A percentile compares a stretch with the other conserved stretches of the same genome.
Evolutionary conservation across 2,797 vertebrate species (phyloP).

Genomic region (Pseudomugil gertrudae): DNA sequence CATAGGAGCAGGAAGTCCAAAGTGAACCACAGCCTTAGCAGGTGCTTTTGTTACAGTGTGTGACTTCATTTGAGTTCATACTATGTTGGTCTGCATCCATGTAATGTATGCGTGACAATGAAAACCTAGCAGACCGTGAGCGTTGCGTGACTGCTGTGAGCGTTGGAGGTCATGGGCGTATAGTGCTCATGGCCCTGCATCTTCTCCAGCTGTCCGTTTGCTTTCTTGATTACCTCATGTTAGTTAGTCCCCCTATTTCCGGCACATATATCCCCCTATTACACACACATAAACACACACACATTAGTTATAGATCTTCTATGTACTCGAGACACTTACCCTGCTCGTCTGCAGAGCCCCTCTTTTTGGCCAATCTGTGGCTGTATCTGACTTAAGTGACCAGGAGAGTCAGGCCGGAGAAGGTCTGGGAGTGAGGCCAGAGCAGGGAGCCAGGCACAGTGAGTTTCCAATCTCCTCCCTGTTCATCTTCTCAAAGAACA

Average conservation of each 20-base stretch:
- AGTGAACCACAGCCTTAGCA: conserved; percentile 23
- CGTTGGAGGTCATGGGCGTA: conserved; percentile 57
- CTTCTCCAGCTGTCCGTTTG: conserved; percentile 68
- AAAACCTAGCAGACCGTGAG: conserved; percentile 23
- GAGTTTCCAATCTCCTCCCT: conserved; percentile 74
- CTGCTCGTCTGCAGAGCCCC: conserved; percentile 10
- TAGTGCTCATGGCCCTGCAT: conserved; percentile 55
- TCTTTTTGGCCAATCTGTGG: conserved; percentile 18
- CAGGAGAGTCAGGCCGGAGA: conserved; percentile 45
- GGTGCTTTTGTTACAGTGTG: conserved; percentile 47
- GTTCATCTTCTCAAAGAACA: conserved; percentile 1
- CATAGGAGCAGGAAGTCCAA: conserved; percentile 37
- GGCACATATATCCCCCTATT: no score
- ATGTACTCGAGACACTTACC: conserved; percentile 6
- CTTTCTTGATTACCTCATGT: conserved; percentile 2
- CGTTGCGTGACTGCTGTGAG: conserved; percentile 54
- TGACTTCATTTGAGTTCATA: conserved; percentile 1
- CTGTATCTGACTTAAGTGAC: conserved; percentile 42
- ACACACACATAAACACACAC: background rate
- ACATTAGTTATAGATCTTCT: background rate
- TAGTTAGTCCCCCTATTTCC: background rate
- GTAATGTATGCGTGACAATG: conserved; percentile 44
- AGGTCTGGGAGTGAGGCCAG: conserved; percentile 70
- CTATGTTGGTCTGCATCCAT: conserved; percentile 30
- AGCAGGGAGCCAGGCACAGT: conserved; percentile 67